These are phyloP conservation scores for Thinocorus orbignyianus DNA, from an alignment of 2,113 vertebrate genomes.

Conservation along the genomic window DNA sequence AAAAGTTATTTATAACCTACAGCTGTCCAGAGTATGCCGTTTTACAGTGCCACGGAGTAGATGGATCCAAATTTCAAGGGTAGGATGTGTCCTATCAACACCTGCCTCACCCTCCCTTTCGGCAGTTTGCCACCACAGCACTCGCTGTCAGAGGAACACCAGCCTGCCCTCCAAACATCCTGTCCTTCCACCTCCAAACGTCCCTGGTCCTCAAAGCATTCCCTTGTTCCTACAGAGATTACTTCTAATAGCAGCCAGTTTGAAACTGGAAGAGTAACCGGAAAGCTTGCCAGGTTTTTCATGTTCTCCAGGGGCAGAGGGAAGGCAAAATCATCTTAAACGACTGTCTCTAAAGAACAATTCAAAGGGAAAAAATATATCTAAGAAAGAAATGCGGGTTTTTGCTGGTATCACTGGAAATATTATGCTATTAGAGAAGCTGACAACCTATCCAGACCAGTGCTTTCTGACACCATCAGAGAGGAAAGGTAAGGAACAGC, in stretches of 20 bases:
- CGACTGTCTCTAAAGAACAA: not conserved
- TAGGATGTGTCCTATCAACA: too few relatives aligned
- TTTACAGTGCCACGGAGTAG: not conserved
- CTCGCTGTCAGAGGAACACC: not conserved
- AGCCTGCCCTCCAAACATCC: not conserved
- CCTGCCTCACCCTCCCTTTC: not conserved
- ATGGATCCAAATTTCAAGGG: not conserved
- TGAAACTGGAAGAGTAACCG: not conserved
- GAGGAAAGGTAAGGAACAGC: not conserved
- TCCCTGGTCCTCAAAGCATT: not conserved
- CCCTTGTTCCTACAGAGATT: not conserved
- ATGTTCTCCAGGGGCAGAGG: not conserved
- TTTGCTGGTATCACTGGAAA: not conserved
- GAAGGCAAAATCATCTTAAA: not conserved
- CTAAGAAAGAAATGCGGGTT: not conserved
- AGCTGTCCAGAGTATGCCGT: not conserved
- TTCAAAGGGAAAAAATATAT: not conserved
- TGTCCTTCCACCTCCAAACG: fast-evolving
- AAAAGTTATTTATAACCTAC: not conserved
- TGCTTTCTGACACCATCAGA: not conserved
- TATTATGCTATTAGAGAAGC: not conserved
- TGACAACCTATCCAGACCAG: not conserved
- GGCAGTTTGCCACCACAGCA: fast-evolving
- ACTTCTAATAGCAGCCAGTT: not conserved
- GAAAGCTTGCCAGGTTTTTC: not conserved